Percentiles rank a stretch among this genome's conserved stretches.
Evolutionary conservation across 2,888 invertebrate species (phyloP).

Genomic region (Pyrrhia umbra): DNA sequence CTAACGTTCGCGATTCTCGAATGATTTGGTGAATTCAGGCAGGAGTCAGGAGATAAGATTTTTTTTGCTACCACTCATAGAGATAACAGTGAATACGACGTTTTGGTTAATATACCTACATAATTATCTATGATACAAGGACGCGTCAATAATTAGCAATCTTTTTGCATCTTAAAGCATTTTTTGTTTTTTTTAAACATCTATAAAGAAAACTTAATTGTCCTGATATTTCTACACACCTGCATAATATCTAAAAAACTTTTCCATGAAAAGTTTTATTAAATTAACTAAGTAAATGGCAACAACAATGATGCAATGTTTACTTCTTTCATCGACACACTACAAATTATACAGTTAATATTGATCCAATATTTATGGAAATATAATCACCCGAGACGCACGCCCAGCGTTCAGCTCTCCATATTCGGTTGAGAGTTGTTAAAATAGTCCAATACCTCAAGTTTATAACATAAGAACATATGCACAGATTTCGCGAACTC

Average conservation of each 20-base stretch:
- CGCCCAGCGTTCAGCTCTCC: conserved; percentile 66
- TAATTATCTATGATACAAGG: conserved; percentile 16
- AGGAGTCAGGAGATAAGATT: conserved; percentile 32
- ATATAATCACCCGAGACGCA: conserved; percentile 70
- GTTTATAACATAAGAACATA: conserved; percentile 66
- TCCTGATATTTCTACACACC: conserved; percentile 5
- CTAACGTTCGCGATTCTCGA: conserved; percentile 7
- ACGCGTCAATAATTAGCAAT: not conserved
- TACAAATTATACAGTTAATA: conserved; percentile 50
- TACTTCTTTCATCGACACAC: conserved; percentile 28
- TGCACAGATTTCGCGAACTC: conserved; percentile 73
- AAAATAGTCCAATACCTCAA: conserved; percentile 69
- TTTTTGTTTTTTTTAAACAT: conserved; percentile 20
- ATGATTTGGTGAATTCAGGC: conserved; percentile 21
- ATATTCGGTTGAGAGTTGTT: conserved; percentile 71
- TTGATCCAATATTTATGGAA: conserved; percentile 56
- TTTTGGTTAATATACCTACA: conserved; percentile 9
- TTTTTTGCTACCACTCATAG: conserved; percentile 12
- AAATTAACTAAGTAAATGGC: conserved; percentile 5
- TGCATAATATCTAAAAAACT: not conserved
- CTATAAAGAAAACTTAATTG: not conserved
- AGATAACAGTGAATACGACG: conserved; percentile 22
- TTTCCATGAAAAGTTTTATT: not conserved
- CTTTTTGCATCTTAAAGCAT: conserved; percentile 2
- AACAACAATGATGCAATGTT: conserved; percentile 21